A percentile compares a stretch with the other conserved stretches of the same genome.
phyloP scores from a whole-genome alignment of 2,888 invertebrate species.

The Drosophila ochracea region DNA sequence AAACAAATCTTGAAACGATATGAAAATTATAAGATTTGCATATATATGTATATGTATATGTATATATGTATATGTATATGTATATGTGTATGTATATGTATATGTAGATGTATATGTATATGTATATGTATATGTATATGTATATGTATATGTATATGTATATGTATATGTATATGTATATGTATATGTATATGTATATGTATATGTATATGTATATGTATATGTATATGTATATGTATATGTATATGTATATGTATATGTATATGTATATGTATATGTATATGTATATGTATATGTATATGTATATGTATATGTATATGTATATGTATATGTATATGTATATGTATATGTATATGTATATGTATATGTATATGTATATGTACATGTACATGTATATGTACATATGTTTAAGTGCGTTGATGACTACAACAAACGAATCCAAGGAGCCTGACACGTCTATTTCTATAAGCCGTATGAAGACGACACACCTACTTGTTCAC shows the following conservation, averaged over 20 bases:
- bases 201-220: neutral
- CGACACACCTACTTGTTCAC: neutral
- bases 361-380: neutral
- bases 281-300: neutral
- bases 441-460: conserved; percentile 42
- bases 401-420: conserved; percentile 23
- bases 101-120: neutral
- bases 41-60: neutral
- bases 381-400: neutral
- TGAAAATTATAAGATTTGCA: conserved; percentile 12
- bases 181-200: neutral
- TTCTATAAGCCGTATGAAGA: conserved; percentile 6
- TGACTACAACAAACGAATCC: conserved; percentile 10
- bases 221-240: neutral
- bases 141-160: neutral
- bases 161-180: neutral
- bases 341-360: neutral
- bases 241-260: neutral
- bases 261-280: neutral
- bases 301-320: neutral
- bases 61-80: neutral
- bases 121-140: neutral
- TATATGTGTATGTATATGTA: neutral
- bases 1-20: conserved; percentile 7
- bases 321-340: neutral